Conservation (phyloP, 2,888 invertebrate genomes). For the Philopedon plagiatum region DNA sequence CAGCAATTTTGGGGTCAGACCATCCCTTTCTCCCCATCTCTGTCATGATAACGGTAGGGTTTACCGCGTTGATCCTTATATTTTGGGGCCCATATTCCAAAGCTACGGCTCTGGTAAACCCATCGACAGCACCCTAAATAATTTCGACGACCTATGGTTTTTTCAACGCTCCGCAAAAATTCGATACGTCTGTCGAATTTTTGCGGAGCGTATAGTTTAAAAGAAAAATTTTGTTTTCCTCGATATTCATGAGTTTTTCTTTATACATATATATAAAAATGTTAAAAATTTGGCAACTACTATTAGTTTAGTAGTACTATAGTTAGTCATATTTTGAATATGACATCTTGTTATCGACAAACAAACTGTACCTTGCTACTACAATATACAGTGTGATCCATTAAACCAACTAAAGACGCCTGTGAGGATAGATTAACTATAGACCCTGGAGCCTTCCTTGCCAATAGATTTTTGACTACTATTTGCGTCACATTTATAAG, state of each 20-base stretch:
- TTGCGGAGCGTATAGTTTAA: too few species aligned
- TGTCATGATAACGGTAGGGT: constrained; percentile 94
- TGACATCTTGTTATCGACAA: not conserved
- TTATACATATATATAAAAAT: too few species aligned
- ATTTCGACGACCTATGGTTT: too few species aligned
- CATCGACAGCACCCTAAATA: constrained; percentile 90
- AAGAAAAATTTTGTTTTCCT: too few species aligned
- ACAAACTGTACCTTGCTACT: constrained; percentile 12
- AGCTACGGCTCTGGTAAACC: constrained; percentile 86
- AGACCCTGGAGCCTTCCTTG: constrained; percentile 78
- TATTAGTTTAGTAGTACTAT: too few species aligned
- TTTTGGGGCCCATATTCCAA: constrained; percentile 86
- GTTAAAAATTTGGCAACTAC: too few species aligned
- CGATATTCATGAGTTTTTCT: too few species aligned
- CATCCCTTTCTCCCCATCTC: constrained; percentile 87
- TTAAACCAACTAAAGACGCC: constrained; percentile 82
- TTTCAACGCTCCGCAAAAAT: too few species aligned
- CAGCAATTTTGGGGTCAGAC: constrained; percentile 83
- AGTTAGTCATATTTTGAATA: not conserved
- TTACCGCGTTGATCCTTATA: constrained; percentile 92
- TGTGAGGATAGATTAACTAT: constrained; percentile 95
- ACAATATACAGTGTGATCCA: constrained; percentile 86
- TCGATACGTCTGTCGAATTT: too few species aligned
- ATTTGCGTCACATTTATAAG: constrained; percentile 89
- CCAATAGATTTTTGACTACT: constrained; percentile 82